Conservation (phyloP, 2,888 invertebrate genomes). For the Thera britannica region DNA sequence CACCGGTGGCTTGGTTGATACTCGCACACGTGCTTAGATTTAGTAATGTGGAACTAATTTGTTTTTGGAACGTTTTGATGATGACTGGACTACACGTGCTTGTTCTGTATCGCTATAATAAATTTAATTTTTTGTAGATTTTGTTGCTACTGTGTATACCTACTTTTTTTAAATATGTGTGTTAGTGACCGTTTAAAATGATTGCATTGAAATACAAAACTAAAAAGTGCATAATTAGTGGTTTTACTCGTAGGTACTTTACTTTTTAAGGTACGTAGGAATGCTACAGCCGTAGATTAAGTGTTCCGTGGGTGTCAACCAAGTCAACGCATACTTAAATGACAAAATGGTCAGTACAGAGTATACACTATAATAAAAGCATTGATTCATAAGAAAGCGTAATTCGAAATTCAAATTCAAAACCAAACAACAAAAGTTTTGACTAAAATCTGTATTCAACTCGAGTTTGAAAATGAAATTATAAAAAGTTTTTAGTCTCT, state of each 20-base stretch:
- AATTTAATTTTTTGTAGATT: neutral
- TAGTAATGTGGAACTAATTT: constrained; percentile 34
- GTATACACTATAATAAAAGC: too few species aligned
- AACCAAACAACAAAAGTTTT: neutral
- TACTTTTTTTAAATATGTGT: neutral
- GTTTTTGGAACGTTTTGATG: constrained; percentile 22
- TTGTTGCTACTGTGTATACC: too few species aligned
- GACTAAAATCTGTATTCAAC: neutral
- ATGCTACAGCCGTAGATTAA: too few species aligned
- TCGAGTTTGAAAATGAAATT: neutral
- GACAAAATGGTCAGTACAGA: too few species aligned
- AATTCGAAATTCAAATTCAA: neutral
- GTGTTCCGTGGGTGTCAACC: too few species aligned
- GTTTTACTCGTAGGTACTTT: too few species aligned
- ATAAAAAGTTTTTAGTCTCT: constrained; percentile 1
- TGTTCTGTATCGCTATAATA: neutral
- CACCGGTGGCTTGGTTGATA: constrained; percentile 48
- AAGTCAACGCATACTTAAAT: too few species aligned
- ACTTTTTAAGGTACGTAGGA: too few species aligned
- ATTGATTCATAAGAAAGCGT: too few species aligned
- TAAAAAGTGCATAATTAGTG: too few species aligned
- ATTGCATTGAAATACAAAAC: too few species aligned
- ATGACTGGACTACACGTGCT: neutral
- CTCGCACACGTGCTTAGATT: constrained; percentile 47
- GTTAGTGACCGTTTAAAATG: neutral